A percentile compares a stretch with the other conserved stretches of the same genome.
Evolutionary conservation across 2,113 vertebrate genomes (phyloP).

Genomic region (Oostethus manadensis): DNA sequence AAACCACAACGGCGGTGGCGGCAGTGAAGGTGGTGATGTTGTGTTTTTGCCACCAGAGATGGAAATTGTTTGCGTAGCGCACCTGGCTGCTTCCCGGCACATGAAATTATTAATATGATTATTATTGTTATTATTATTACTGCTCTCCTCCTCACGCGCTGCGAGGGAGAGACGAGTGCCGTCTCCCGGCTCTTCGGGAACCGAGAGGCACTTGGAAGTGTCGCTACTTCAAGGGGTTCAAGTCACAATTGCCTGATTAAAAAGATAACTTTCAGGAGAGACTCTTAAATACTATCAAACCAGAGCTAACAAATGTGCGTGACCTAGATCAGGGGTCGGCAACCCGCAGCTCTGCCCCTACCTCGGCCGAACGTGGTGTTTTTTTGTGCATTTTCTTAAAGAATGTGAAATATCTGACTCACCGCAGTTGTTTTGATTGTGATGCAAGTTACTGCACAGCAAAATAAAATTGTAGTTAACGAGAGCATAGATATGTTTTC

Average conservation of each 20-base stretch:
- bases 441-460: no score
- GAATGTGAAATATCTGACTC: no score
- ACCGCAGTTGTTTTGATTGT: no score
- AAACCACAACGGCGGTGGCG: conserved; percentile 44
- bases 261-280: not conserved
- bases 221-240: not conserved
- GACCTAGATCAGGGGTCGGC: no score
- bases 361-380: no score
- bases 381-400: no score
- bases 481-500: no score
- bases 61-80: conserved; percentile 54
- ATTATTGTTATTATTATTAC: conserved; percentile 27
- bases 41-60: conserved; percentile 63
- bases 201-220: conserved; percentile 13
- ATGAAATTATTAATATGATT: conserved; percentile 22
- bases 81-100: conserved; percentile 59
- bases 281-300: no score
- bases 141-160: conserved; percentile 26
- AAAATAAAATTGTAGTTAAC: no score
- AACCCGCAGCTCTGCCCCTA: no score
- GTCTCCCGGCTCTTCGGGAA: conserved; percentile 37
- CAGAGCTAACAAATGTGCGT: no score
- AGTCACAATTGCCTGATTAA: not conserved
- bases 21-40: conserved; percentile 50
- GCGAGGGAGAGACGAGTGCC: conserved; percentile 48